Evolutionary conservation across 2,888 invertebrate species (phyloP), one percentile per base, ranked within the genome.

Genomic region (Oligia latruncula): DNA sequence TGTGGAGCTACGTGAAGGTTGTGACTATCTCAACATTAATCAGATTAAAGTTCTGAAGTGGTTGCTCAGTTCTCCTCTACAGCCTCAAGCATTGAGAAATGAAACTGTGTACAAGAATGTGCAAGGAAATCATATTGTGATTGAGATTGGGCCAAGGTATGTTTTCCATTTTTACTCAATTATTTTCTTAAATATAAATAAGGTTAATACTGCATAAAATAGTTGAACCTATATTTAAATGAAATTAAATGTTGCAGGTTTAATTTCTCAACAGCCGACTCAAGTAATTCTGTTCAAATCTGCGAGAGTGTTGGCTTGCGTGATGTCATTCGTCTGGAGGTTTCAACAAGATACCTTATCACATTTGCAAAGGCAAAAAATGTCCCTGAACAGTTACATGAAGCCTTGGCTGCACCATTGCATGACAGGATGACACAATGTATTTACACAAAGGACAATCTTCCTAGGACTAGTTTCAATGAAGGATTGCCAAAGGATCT

Each of bases 391-490:
- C 90, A 91, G 83, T 92, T 95, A 73, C 95, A 96, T 92, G 94
- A 95, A 87, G 94, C 94, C 78, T 95, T 98, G 90, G 97, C 97
- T 46, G 95, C 97, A 66, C 94, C 97, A n/a, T 94, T 99, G 52
- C 98, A 99, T 94, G 99, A 99, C 96, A 97, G 98, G 85, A 99
- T 99, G 99, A 99, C 99, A 3, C 98, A 99, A 95, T 99, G 99
- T 92, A 97, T 98, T 78, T 99, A 99, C 91, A 97, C 97, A 0
- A 92, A 94, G 60, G 97, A 97, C 70, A 98, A 98, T 91, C 95
- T 97, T 60, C 98, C 98, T 0, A 95, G 97, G 68, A 93, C 95
- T 13, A 98, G 98, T 91, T 98, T 98, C 85, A 97, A 98, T 93
- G 98, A 98, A 93, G 97, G 97, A 72, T 91, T 98, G 72, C 97